Evolutionary conservation across 1,140 invertebrate species (phyloP), one percentile per base, ranked within the genome.

Genomic region (Drosophila pectinifera): DNA sequence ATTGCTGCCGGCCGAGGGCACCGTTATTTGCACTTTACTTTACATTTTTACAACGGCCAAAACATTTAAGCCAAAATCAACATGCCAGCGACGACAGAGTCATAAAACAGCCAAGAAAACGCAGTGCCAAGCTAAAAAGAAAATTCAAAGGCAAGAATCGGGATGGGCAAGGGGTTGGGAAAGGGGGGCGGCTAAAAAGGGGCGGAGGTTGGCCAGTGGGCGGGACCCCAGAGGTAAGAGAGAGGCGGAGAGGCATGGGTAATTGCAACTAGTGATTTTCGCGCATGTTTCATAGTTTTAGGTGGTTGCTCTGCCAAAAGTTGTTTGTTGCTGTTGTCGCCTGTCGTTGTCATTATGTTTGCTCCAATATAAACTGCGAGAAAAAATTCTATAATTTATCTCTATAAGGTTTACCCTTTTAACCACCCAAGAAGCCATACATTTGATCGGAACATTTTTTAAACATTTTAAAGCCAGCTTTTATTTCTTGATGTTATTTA

Each of bases 21-120:
- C 78, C 83, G 79, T 76, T 86, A 86, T 82, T 86, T 88, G 83
- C 82, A 83, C 83, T 79, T 83, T 88, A 86, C 58, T 86, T 86
- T 76, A 69, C 83, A 85, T 88, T 82, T 85, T 72, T 75, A 88
- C 78, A 82, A 88, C 82, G 57, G 69, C 83, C 78, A 83, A 88
- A 86, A 86, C 83, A 86, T 86, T 88, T 79, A 88, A 83, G 83
- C 79, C 83, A 82, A 88, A 86, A 86, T 86, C 85, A 88, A 88
- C 79, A 86, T 78, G 70, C 59, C 49, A 63, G 45, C 49, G 43
- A 74, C 69, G 58, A 75, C 67, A 70, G 68, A 70, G 64, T 57
- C 68, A 70, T 70, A 70, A 70, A 70, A 49, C 45, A 65, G 48
- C 31, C 24, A 46, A 58, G 70, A 36, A 72, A 73, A 61, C 14